Evolutionary conservation across 1,140 invertebrate genomes (phyloP).

Genomic region (Venturia canescens): DNA sequence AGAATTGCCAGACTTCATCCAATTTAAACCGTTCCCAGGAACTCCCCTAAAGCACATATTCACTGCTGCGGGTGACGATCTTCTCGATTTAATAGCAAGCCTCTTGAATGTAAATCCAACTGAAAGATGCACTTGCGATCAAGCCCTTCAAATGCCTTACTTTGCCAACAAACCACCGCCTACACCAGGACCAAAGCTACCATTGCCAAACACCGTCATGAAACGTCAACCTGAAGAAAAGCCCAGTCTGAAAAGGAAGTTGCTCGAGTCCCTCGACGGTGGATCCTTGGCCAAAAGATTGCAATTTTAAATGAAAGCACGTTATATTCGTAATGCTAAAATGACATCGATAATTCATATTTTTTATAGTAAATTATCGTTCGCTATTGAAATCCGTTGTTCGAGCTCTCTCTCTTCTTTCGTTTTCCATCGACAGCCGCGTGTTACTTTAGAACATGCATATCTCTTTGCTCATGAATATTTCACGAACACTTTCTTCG

Average conservation of each 20-base stretch:
- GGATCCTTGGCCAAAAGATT: constrained; percentile 82
- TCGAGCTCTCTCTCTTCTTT: too few species aligned
- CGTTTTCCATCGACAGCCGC: too few species aligned
- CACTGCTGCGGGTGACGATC: constrained; percentile 95
- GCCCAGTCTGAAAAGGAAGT: constrained; percentile 86
- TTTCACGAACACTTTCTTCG: too few species aligned
- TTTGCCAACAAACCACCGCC: constrained; percentile 95
- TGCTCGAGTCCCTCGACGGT: constrained; percentile 84
- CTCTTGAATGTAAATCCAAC: constrained; percentile 92
- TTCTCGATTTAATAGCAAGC: constrained; percentile 89
- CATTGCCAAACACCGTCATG: constrained; percentile 83
- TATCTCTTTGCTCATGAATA: too few species aligned
- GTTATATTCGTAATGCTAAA: too few species aligned
- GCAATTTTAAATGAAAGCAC: constrained; percentile 75
- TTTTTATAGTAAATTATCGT: too few species aligned
- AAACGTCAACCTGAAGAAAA: constrained; percentile 80
- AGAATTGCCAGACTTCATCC: constrained; percentile 93
- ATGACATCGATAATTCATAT: too few species aligned
- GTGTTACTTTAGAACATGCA: too few species aligned
- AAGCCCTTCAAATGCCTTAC: constrained; percentile 89
- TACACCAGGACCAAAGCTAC: constrained; percentile 87
- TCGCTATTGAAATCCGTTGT: too few species aligned
- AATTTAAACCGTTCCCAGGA: constrained; percentile 91
- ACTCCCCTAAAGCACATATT: constrained; percentile 95
- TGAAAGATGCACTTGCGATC: constrained; percentile 88